Base-by-base conservation (phyloP, 2,113 vertebrate species). In the Petrocephalus microphthalmus region DNA sequence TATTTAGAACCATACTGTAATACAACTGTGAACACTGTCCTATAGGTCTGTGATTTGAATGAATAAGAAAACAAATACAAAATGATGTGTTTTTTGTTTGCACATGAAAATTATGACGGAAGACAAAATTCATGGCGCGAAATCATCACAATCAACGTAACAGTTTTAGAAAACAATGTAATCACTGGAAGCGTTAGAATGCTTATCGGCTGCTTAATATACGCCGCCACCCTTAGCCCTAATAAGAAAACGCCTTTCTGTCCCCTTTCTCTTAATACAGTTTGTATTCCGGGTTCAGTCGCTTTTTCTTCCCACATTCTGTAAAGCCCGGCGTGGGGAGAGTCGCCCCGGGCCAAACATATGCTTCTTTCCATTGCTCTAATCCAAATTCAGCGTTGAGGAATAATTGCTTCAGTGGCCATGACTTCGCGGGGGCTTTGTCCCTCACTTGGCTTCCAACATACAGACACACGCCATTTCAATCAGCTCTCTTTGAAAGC, bases 341-440 rank as follows among this genome's bases (percentile, higher is more conserved):
- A 96, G 97, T 97, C 96, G 98, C 98, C 98, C 95, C 96, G 94
- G 98, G 98, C 97, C 96, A 98, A 99, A 99, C 98, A 99, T 99
- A 99, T 99, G 98, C 98, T 99, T 97, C 97, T 98, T 98, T 99
- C 97, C 97, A 99, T 97, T 95, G 97, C 97, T 96, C 98, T 99
- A 99, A 99, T 99, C 97, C 98, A 98, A 98, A 98, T 99, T 98
- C 97, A 98, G 97, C 97, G 96, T 97, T 96, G 97, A 98, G 97
- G 96, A 98, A 97, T 99, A 99, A 99, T 99, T 99, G 98, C 98
- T 98, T 96, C 96, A 98, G 98, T 98, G 98, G 97, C 97, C 98
- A 97, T 96, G 97, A 97, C 96, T 98, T 96, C 96, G 95, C 96
- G 94, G 96, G 67, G 94, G 97, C 98, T 99, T 98, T 99, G 98